Percentiles rank a stretch among this genome's conserved stretches.
These are phyloP conservation scores for Teleogryllus oceanicus DNA, from an alignment of 2,888 invertebrate genomes.

Conservation along the genomic window DNA sequence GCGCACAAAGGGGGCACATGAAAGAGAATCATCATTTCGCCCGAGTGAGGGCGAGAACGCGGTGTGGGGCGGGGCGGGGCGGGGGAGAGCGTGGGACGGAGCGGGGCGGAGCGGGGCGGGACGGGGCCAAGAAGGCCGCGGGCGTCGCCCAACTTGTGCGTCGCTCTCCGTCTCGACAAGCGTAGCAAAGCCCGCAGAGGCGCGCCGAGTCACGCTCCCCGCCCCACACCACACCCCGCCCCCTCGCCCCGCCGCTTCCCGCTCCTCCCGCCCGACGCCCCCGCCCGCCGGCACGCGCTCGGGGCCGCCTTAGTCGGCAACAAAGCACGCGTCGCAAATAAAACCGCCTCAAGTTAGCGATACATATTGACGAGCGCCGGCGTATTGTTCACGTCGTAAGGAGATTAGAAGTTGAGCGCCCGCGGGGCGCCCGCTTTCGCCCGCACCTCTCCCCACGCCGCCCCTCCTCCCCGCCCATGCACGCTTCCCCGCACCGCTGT, in stretches of 20 bases:
- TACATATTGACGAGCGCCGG: conserved; percentile 6
- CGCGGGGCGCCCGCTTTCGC: neutral
- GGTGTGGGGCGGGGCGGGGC: neutral
- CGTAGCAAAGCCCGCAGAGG: no score
- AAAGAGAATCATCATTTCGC: neutral
- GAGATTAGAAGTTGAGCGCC: neutral
- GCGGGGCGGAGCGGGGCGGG: neutral
- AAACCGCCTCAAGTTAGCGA: conserved; percentile 11
- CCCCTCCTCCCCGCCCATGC: no score
- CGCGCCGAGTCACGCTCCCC: neutral
- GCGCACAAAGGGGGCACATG: neutral
- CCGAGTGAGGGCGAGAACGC: neutral
- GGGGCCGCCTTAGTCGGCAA: neutral
- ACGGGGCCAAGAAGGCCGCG: neutral
- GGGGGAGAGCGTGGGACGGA: neutral
- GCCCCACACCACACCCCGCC: neutral
- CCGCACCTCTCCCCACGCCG: no score
- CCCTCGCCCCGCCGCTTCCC: neutral
- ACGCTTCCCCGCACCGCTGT: no score
- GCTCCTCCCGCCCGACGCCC: neutral
- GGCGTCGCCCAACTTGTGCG: neutral
- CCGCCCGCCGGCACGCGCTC: neutral
- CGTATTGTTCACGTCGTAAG: conserved; percentile 8
- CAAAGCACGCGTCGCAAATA: neutral
- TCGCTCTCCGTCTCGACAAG: no score